phyloP scores from a whole-genome alignment of 1,140 invertebrate species.

The Drosophila quadrilineata region DNA sequence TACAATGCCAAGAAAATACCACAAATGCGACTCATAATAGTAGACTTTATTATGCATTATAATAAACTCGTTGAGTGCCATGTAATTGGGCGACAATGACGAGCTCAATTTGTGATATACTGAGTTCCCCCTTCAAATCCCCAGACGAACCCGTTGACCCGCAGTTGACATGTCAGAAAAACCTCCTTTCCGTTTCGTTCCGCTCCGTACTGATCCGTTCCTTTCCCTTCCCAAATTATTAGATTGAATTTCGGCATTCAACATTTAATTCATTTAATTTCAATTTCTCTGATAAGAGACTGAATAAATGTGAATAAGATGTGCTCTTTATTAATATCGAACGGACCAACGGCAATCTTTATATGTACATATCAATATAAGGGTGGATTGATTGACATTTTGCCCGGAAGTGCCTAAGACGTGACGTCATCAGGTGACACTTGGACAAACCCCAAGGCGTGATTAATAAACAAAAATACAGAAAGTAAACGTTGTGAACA shows the following conservation, averaged over 20 bases:
- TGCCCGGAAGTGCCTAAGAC: conserved; percentile 16
- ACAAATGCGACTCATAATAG: conserved; percentile 5
- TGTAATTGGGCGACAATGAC: conserved; percentile 61
- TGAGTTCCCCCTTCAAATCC: neutral
- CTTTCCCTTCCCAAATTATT: neutral
- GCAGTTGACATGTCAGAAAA: conserved; percentile 40
- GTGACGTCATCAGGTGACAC: conserved; percentile 26
- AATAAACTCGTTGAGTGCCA: conserved; percentile 45
- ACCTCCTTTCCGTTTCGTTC: too few species aligned
- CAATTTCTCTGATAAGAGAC: conserved; percentile 30
- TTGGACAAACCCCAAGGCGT: conserved; percentile 21
- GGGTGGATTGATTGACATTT: neutral
- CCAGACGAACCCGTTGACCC: conserved; percentile 52
- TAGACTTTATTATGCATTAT: too few species aligned
- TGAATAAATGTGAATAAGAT: too few species aligned
- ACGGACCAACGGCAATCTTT: conserved; percentile 9
- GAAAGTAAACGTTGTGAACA: conserved; percentile 9
- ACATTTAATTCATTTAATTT: conserved; percentile 71
- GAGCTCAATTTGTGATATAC: neutral
- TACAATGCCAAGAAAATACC: conserved; percentile 39
- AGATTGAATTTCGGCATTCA: conserved; percentile 39
- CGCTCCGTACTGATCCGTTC: too few species aligned
- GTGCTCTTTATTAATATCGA: conserved; percentile 61
- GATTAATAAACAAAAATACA: conserved; percentile 17
- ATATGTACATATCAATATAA: conserved; percentile 3